Evolutionary conservation across 2,113 vertebrate species (phyloP), one percentile per base, ranked within the genome.

Genomic region (Hystrix brachyura): DNA sequence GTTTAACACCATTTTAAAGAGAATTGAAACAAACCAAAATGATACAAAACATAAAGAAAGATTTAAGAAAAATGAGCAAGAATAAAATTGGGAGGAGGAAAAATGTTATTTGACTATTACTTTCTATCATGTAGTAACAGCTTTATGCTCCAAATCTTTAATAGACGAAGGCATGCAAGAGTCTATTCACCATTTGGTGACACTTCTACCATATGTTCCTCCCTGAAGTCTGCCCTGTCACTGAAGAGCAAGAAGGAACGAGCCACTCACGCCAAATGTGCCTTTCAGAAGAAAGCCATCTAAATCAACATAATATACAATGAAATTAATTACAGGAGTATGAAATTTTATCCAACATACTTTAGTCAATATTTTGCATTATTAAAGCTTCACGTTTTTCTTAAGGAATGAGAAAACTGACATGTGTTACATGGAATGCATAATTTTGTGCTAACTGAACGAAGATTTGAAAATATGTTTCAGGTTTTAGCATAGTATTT

Each of bases 401-500:
- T 34, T 80, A 72, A 82, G 65, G 86, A 91, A 76, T 79, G 51
- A 55, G 88, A 92, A 86, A 85, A 86, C 8, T 80, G 67, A 96
- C 53, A 19, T 87, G 34, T 82, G 51, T 86, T 92, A 64, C 72
- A 74, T 51, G 46, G 5, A 86, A 85, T 81, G 32, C 8, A 87
- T 71, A 71, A 86, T 92, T 91, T 38, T 96, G 64, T 94, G 23
- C 14, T 92, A 92, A 92, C 3, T 51, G 74, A 96, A 92, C 83
- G 64, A 96, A 87, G 87, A 84, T 78, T 81, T 85, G 67, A n/a
- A 94, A 92, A 95, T 48, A n/a, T 43, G 21, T 87, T 86, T 12
- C 43, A 60, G 91, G 27, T 86, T 74, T 91, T 95, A 87, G n/a
- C 38, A 81, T 84, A 59, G 38, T 79, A 76, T 90, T 94, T 97